Conservation (phyloP, 2,888 invertebrate genomes). For the Dicranocentrus wangi region DNA sequence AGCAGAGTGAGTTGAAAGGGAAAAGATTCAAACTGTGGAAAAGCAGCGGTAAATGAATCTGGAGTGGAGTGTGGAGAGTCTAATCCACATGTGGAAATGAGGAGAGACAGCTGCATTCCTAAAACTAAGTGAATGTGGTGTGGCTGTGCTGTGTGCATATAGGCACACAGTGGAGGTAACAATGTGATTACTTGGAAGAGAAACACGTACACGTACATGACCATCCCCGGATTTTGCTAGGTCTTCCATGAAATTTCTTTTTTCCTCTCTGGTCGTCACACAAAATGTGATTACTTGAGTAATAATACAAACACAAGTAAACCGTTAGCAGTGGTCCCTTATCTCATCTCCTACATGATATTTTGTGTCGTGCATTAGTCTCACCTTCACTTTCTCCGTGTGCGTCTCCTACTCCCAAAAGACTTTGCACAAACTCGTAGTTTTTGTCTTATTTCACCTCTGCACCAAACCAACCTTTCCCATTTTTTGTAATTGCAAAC, state of each 20-base stretch:
- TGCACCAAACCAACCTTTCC: neutral
- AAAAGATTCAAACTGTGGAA: conserved; percentile 44
- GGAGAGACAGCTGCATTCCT: conserved; percentile 34
- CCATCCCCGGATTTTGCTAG: no score
- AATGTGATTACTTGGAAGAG: neutral
- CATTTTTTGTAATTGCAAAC: conserved; percentile 53
- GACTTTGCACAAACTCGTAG: conserved; percentile 28
- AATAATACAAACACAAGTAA: conserved; percentile 13
- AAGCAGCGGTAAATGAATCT: no score
- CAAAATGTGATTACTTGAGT: conserved; percentile 54
- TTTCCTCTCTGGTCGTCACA: neutral
- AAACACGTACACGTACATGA: no score
- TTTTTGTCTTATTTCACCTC: neutral
- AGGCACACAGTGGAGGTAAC: no score
- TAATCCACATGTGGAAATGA: conserved; percentile 47
- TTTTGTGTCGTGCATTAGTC: neutral
- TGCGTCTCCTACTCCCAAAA: conserved; percentile 15
- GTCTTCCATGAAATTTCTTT: no score
- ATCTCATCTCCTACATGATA: neutral
- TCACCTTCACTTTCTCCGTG: neutral
- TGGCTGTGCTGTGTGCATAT: no score
- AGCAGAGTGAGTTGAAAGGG: no score
- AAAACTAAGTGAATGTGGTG: neutral
- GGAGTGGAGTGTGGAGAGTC: no score
- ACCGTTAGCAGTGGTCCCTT: conserved; percentile 8